phyloP scores from a whole-genome alignment of 2,888 invertebrate genomes.

The Drosophila crucigera region DNA sequence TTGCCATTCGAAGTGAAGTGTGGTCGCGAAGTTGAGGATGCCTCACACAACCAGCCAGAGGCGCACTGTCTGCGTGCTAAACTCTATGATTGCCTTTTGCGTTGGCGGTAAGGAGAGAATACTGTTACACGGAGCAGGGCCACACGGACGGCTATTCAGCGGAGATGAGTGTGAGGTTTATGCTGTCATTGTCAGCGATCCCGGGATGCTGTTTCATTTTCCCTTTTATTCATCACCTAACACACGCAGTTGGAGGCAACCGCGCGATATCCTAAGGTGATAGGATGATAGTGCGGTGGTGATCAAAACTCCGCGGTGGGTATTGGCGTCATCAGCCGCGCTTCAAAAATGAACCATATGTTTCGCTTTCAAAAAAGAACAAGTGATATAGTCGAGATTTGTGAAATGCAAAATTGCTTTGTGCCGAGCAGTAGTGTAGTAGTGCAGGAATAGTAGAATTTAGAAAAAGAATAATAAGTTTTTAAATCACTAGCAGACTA shows the following conservation, averaged over 20 bases:
- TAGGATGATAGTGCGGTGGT: slow-evolving; percentile 9
- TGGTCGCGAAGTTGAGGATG: slow-evolving; percentile 22
- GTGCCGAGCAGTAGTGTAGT: background rate
- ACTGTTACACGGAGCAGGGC: slow-evolving; percentile 27
- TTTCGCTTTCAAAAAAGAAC: background rate
- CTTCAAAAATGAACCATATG: background rate
- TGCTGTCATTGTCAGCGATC: slow-evolving; percentile 36
- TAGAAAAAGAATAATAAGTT: background rate
- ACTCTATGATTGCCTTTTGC: slow-evolving; percentile 26
- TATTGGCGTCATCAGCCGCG: slow-evolving; percentile 32
- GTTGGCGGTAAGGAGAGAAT: slow-evolving; percentile 20
- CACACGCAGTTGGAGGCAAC: slow-evolving; percentile 65
- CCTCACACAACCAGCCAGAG: slow-evolving; percentile 18
- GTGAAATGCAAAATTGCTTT: background rate
- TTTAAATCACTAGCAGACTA: background rate
- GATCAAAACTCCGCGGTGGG: slow-evolving; percentile 40
- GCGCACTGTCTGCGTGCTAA: slow-evolving; percentile 7
- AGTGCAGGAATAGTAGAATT: background rate
- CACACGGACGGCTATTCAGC: slow-evolving; percentile 50
- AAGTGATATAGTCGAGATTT: background rate
- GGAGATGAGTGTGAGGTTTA: slow-evolving; percentile 27
- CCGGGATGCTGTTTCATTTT: slow-evolving; percentile 40
- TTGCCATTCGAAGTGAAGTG: slow-evolving; percentile 28
- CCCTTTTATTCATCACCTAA: slow-evolving; percentile 20
- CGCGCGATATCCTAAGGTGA: slow-evolving; percentile 51